Base-by-base conservation (phyloP, 2,888 invertebrate species). In the Lypha dubia region DNA sequence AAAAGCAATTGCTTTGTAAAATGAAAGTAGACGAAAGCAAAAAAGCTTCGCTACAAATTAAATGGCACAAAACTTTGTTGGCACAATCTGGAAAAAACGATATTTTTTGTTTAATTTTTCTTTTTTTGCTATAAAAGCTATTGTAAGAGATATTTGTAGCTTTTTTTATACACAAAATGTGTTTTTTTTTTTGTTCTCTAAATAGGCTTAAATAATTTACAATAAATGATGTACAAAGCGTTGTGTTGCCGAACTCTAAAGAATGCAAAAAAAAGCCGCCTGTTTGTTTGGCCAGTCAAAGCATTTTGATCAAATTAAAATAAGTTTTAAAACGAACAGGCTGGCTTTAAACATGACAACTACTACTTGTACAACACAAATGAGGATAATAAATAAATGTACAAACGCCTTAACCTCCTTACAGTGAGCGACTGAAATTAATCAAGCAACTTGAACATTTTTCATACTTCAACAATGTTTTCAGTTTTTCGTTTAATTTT, bases 31-130 rank as follows among this genome's bases (percentile, higher is more conserved):
- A 68, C 44, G 51, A 60, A 58, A 68, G 67, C 24, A 71, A 76
- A 75, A 28, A 77, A 46, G 44, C 35, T 56, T 75, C 73, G 65
- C 51, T 77, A 74, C 86, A 87, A 87, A 86, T 81, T 79, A 87
- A 85, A 80, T 80, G 58, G 73, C 82, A 83, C 84, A 86, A 84
- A 88, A 87, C 86, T 88, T 88, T 88, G 83, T 86, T 88, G 88
- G 87, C 88, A 84, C 81, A 86, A 83, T 75, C 79, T 67, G 56
- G 71, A 74, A 65, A 49, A 63, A 62, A 56, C n/a, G n/a, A n/a
- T n/a, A 70, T 63, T 41, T 58, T 58, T 79, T 77, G 38, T 46
- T 35, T 6, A n/a, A 38, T 38, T 38, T 38, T 35, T 35, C 60
- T 60, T 41, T 11, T 44, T 22, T 62, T 58, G 22, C 5, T 44